Conservation (phyloP, 2,888 invertebrate species). For the Gryllus longicercus region DNA sequence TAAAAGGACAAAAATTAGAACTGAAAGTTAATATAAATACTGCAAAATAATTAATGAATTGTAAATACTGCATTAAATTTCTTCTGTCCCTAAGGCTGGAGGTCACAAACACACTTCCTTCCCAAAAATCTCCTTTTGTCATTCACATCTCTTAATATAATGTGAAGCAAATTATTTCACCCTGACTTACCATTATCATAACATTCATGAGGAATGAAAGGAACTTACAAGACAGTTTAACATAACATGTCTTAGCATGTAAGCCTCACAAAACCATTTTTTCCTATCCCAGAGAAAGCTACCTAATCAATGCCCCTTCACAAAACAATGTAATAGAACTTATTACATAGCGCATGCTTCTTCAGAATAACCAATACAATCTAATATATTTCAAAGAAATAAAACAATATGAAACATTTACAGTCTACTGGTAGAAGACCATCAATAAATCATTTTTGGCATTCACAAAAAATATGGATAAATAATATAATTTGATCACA, state of each 20-base stretch:
- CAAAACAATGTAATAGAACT: not conserved
- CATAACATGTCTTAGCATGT: not conserved
- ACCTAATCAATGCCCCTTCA: slow-evolving; percentile 22
- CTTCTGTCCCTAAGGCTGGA: not conserved
- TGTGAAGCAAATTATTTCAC: slow-evolving; percentile 19
- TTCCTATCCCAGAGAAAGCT: slow-evolving; percentile 26
- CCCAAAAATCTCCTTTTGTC: not conserved
- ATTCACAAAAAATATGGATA: slow-evolving; percentile 19
- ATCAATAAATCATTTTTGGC: slow-evolving; percentile 24
- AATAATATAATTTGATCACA: slow-evolving; percentile 32
- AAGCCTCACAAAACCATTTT: slow-evolving; percentile 21
- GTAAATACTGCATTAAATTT: not conserved
- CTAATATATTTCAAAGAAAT: slow-evolving; percentile 20
- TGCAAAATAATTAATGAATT: not conserved
- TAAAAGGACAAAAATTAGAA: not conserved
- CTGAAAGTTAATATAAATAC: not conserved
- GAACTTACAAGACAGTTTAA: slow-evolving; percentile 26
- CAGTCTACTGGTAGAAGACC: not conserved
- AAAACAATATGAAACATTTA: not conserved
- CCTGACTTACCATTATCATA: slow-evolving; percentile 27
- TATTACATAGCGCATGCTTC: not conserved
- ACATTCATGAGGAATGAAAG: slow-evolving; percentile 29
- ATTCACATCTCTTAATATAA: not conserved
- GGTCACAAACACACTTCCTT: not conserved
- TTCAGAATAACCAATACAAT: not conserved